phyloP scores from a whole-genome alignment of 2,888 invertebrate species.

The Willowsia nigromaculata region DNA sequence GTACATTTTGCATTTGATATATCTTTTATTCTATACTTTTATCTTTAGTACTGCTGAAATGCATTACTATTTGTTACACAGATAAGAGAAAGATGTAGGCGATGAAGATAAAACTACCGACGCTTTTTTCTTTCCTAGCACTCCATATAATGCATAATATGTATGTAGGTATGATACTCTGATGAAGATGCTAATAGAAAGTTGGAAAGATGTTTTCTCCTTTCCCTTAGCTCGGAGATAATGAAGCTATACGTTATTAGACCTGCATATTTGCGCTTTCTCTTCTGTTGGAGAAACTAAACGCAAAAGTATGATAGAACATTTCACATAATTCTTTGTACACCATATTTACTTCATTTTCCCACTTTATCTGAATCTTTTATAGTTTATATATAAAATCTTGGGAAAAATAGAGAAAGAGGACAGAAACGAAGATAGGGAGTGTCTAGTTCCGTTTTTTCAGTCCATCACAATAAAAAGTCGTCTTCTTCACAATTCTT shows the following conservation, averaged over 20 bases:
- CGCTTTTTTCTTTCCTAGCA: too few relatives aligned
- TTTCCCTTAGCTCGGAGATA: background rate
- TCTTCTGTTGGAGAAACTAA: background rate
- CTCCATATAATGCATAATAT: too few relatives aligned
- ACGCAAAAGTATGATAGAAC: background rate
- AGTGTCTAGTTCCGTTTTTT: background rate
- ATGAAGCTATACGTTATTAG: background rate
- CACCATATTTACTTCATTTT: background rate
- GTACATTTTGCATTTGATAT: too few relatives aligned
- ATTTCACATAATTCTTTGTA: background rate
- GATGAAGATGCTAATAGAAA: too few relatives aligned
- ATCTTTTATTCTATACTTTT: too few relatives aligned
- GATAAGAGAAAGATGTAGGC: too few relatives aligned
- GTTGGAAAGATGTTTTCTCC: background rate
- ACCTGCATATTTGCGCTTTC: background rate
- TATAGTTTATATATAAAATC: too few relatives aligned
- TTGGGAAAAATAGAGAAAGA: background rate
- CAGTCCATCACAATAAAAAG: conserved; percentile 25
- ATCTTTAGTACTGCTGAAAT: too few relatives aligned
- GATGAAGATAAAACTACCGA: too few relatives aligned
- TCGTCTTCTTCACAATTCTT: conserved; percentile 30
- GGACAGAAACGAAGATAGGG: background rate
- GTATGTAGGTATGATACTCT: too few relatives aligned
- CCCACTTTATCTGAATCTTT: background rate
- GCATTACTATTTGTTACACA: too few relatives aligned